These are phyloP conservation scores for Caenorhabditis plicata DNA, from an alignment of 2,888 invertebrate genomes.

Conservation along the genomic window DNA sequence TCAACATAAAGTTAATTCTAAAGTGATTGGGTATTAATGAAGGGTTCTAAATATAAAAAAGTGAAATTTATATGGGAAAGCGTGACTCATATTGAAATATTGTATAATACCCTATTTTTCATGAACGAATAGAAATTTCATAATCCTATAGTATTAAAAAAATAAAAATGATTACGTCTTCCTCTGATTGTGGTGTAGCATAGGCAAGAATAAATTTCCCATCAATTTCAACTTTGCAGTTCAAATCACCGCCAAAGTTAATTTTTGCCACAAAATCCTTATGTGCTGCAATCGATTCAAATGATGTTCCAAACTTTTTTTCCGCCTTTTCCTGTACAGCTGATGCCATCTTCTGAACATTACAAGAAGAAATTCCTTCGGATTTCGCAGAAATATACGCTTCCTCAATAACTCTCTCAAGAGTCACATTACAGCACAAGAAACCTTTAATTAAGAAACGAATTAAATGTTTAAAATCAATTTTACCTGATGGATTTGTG, in stretches of 20 bases:
- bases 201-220: conserved; percentile 51
- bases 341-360: conserved; percentile 52
- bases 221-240: conserved; percentile 53
- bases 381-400: conserved; percentile 38
- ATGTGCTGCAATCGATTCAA: conserved; percentile 49
- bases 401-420: conserved; percentile 45
- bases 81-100: too few species aligned
- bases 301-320: conserved; percentile 41
- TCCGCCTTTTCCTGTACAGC: conserved; percentile 48
- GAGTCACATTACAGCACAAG: conserved; percentile 50
- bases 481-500: conserved; percentile 49
- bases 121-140: too few species aligned
- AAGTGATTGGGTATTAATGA: too few species aligned
- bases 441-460: too few species aligned
- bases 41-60: too few species aligned
- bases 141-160: not conserved
- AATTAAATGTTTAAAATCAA: too few species aligned
- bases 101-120: too few species aligned
- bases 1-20: too few species aligned
- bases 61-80: too few species aligned
- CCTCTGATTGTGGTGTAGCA: conserved; percentile 41
- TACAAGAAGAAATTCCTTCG: conserved; percentile 44
- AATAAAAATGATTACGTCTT: conserved; percentile 26
- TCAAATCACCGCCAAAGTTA: conserved; percentile 48
- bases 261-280: conserved; percentile 52